Evolutionary conservation across 2,888 invertebrate genomes (phyloP).

Genomic region (Sepiola atlantica): DNA sequence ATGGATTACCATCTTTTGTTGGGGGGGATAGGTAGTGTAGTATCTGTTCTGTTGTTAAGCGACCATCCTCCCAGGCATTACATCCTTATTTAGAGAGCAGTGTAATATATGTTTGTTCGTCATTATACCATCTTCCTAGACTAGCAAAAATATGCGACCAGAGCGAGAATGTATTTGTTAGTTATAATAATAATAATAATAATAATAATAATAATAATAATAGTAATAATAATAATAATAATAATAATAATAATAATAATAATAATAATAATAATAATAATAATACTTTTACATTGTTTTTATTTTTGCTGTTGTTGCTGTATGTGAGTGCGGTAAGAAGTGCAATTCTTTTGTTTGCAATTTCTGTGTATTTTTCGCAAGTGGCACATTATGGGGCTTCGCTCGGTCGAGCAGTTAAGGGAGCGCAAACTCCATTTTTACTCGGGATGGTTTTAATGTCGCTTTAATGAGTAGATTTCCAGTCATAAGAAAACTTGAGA

Average conservation of each 20-base stretch:
- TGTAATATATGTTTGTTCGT: too few relatives aligned
- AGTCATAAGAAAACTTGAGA: not conserved
- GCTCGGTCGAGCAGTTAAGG: conserved; percentile 13
- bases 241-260: not conserved
- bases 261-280: not conserved
- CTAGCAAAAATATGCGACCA: too few relatives aligned
- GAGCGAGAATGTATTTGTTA: too few relatives aligned
- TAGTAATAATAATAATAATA: too few relatives aligned
- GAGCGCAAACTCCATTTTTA: not conserved
- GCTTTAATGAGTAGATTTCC: not conserved
- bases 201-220: too few relatives aligned
- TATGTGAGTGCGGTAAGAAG: not conserved
- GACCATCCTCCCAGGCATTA: too few relatives aligned
- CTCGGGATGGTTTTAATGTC: conserved; percentile 10
- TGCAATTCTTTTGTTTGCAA: not conserved
- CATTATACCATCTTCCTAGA: too few relatives aligned
- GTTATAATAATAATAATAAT: too few relatives aligned
- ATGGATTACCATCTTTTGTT: too few relatives aligned
- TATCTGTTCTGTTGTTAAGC: too few relatives aligned
- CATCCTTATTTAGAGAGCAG: too few relatives aligned
- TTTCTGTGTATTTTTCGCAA: not conserved
- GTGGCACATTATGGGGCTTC: conserved; percentile 6
- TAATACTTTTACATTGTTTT: not conserved
- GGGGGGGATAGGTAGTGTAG: too few relatives aligned
- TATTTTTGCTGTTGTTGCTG: not conserved